A percentile compares a stretch with the other conserved stretches of the same genome.
phyloP scores from a whole-genome alignment of 2,888 invertebrate genomes.

The Rotaria magnacalcarata region DNA sequence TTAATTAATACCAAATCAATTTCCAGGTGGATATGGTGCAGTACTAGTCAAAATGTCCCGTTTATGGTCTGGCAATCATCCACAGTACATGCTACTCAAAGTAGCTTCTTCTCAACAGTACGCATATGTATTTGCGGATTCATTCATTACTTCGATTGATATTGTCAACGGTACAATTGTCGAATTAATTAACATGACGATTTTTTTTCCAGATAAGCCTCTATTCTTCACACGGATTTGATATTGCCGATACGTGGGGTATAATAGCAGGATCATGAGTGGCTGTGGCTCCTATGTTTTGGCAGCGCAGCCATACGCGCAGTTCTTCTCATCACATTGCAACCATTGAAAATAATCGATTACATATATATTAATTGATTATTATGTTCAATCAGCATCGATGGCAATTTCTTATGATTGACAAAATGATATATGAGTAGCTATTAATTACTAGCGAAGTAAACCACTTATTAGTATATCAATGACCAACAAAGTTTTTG shows the following conservation, averaged over 20 bases:
- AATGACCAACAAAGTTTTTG: rapidly evolving
- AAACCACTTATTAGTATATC: neutral
- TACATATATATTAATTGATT: too few species aligned
- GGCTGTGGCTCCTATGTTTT: too few species aligned
- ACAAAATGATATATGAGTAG: neutral
- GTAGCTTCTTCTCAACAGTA: neutral
- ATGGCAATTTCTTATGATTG: neutral
- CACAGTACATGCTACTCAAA: neutral
- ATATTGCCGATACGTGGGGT: neutral
- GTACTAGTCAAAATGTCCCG: too few species aligned
- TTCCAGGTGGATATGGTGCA: too few species aligned
- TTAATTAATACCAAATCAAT: too few species aligned
- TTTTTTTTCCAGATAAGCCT: too few species aligned
- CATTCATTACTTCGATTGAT: neutral
- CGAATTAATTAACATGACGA: neutral
- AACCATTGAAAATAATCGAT: neutral
- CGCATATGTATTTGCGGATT: neutral
- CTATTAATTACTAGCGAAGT: neutral
- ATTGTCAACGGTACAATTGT: neutral
- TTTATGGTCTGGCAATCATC: neutral
- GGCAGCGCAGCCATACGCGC: too few species aligned
- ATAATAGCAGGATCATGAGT: too few species aligned
- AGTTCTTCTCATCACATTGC: neutral
- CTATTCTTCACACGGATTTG: neutral
- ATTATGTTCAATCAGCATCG: too few species aligned